Conservation (phyloP, 2,113 vertebrate genomes). For the Catharus fuscescens region DNA sequence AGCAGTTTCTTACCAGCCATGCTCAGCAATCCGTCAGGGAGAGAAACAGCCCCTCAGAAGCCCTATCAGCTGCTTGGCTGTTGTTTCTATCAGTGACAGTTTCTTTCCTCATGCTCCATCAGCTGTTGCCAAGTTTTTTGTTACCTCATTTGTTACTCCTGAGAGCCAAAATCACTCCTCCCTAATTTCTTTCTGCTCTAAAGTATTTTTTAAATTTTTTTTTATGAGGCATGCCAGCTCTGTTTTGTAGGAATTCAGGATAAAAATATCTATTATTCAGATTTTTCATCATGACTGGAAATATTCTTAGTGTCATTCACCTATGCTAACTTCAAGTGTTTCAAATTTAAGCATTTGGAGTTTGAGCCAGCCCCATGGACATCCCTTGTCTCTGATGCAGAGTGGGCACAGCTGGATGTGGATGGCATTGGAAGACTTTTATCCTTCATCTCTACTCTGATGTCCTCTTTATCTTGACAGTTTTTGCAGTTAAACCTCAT, state of each 20-base stretch:
- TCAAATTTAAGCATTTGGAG: not conserved
- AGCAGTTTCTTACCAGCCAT: not conserved
- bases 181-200: not conserved
- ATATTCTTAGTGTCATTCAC: not conserved
- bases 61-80: not conserved
- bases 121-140: not conserved
- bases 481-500: not conserved
- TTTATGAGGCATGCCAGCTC: not conserved
- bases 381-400: not conserved
- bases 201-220: not conserved
- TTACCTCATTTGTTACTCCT: not conserved
- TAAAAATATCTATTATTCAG: not conserved
- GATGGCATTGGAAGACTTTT: not conserved
- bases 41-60: not conserved
- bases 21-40: not conserved
- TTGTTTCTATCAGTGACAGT: not conserved
- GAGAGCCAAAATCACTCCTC: not conserved
- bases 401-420: not conserved
- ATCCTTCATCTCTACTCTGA: not conserved
- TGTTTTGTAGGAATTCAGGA: not conserved
- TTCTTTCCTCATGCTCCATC: not conserved
- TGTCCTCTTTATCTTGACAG: not conserved
- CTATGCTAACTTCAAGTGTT: not conserved
- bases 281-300: not conserved
- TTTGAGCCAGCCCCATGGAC: not conserved